Conservation (phyloP, 2,888 invertebrate species). For the Epicampocera succincta region DNA sequence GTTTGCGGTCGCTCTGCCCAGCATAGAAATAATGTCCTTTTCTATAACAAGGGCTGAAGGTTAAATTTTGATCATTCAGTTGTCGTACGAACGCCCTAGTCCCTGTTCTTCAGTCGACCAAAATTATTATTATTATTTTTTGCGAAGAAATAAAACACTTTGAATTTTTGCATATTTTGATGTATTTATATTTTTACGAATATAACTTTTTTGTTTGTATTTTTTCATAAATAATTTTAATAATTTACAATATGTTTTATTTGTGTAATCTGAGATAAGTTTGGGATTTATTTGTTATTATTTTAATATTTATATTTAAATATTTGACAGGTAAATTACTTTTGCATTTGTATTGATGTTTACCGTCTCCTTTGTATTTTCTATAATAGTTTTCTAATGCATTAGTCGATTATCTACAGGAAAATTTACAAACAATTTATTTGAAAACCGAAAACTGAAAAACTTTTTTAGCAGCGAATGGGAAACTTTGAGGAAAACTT, state of each 20-base stretch:
- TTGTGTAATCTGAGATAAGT: constrained; percentile 65
- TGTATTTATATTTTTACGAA: constrained; percentile 68
- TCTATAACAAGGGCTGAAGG: too few species aligned
- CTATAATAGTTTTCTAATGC: constrained; percentile 26
- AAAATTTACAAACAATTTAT: constrained; percentile 49
- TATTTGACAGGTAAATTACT: constrained; percentile 58
- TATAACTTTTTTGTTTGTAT: constrained; percentile 67
- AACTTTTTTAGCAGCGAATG: constrained; percentile 21
- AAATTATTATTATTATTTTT: neutral
- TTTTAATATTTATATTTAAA: constrained; percentile 31
- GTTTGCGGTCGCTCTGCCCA: too few species aligned
- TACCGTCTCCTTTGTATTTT: constrained; percentile 12
- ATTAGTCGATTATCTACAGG: constrained; percentile 63
- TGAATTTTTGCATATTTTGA: constrained; percentile 39
- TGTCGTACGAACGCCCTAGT: too few species aligned
- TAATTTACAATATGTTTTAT: constrained; percentile 69
- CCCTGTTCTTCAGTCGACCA: too few species aligned
- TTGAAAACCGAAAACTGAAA: constrained; percentile 14
- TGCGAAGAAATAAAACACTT: constrained; percentile 7
- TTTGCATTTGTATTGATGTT: constrained; percentile 47
- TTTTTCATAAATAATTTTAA: constrained; percentile 72
- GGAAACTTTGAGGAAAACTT: constrained; percentile 2
- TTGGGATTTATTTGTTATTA: constrained; percentile 53
- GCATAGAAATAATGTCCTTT: too few species aligned
- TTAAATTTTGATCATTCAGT: too few species aligned